Percentiles rank a stretch among this genome's conserved stretches.
Conservation (phyloP, 2,797 vertebrate genomes). For the Myotis vivesi region DNA sequence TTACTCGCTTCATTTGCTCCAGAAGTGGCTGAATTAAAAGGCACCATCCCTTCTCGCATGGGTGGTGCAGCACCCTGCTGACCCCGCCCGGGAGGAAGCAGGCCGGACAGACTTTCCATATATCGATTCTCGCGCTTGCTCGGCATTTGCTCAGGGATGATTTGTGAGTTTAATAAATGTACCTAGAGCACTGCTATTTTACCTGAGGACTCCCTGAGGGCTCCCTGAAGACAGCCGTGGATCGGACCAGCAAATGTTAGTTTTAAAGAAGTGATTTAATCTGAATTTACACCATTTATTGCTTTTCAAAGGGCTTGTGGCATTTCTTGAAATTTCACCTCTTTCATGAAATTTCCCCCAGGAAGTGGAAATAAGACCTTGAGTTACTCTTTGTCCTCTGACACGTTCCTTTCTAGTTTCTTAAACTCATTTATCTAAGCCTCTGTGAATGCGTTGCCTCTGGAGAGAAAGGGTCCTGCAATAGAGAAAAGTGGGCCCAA, state of each 20-base stretch:
- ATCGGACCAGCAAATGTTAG: background rate
- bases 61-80: background rate
- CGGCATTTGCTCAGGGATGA: conserved; percentile 12
- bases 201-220: background rate
- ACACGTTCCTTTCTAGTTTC: background rate
- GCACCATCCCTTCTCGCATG: rapidly evolving
- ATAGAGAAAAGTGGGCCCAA: background rate
- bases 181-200: background rate
- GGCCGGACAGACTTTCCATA: background rate
- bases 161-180: conserved; percentile 10
- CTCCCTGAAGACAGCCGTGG: background rate
- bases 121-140: background rate
- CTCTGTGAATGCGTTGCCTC: background rate
- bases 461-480: background rate
- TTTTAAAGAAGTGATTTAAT: conserved; percentile 26
- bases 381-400: background rate
- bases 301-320: conserved; percentile 15
- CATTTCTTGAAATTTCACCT: conserved; percentile 24
- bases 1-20: background rate
- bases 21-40: background rate
- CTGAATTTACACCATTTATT: background rate
- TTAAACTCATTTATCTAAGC: background rate
- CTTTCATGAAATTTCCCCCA: background rate
- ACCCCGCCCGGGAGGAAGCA: background rate
- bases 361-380: background rate